Conservation (phyloP, 1,140 invertebrate species). For the Bathynomus jamesi region DNA sequence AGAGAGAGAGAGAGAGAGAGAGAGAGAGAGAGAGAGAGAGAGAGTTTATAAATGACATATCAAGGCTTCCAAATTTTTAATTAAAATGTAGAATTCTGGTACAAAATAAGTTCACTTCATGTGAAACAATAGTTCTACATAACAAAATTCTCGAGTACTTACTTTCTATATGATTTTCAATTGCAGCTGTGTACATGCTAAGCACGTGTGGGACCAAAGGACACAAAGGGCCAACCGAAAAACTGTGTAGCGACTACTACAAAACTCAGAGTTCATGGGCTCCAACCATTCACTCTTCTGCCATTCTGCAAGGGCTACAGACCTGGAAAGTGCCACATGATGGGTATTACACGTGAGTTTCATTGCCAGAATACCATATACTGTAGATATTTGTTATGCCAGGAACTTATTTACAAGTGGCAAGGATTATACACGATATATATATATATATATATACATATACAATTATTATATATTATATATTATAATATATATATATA, state of each 20-base stretch:
- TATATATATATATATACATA: not conserved
- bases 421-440: not conserved
- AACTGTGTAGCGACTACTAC: not conserved
- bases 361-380: no score
- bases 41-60: no score
- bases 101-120: no score
- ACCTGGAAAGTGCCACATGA: constrained; percentile 15
- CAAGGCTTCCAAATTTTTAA: no score
- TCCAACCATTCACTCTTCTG: not conserved
- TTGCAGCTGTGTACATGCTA: not conserved
- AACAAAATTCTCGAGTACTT: not conserved
- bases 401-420: no score
- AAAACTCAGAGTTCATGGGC: not conserved
- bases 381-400: no score
- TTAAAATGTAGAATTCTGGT: no score
- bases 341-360: constrained; percentile 15
- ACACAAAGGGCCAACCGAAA: not conserved
- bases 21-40: no score
- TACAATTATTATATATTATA: not conserved
- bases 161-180: not conserved
- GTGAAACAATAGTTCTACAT: no score
- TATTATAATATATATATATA: not conserved
- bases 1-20: no score
- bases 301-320: constrained; percentile 11
- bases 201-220: not conserved